Evolutionary conservation across 1,140 invertebrate genomes (phyloP).

Genomic region (Eumaeus atala): DNA sequence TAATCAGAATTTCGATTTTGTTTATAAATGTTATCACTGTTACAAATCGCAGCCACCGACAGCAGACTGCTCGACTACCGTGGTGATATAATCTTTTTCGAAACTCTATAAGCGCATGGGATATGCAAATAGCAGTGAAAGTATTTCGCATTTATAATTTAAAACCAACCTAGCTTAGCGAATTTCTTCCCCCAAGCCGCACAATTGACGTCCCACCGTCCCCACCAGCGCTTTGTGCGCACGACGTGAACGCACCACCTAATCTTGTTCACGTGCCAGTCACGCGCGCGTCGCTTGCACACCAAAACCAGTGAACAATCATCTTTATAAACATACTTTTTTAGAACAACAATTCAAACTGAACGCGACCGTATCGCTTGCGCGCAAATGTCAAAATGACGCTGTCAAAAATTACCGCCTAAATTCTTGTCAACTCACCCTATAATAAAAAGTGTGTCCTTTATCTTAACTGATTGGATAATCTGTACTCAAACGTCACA

Average conservation of each 20-base stretch:
- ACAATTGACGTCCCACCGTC: constrained; percentile 61
- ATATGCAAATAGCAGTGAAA: constrained; percentile 66
- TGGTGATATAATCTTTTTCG: constrained; percentile 24
- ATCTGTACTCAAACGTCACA: constrained; percentile 71
- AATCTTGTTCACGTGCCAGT: constrained; percentile 65
- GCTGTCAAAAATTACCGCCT: constrained; percentile 40
- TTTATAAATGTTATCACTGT: background rate
- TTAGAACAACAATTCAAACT: constrained; percentile 13
- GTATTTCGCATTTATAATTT: constrained; percentile 67
- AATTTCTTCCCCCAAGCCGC: constrained; percentile 59
- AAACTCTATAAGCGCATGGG: constrained; percentile 46
- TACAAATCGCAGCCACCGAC: constrained; percentile 7
- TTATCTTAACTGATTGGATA: constrained; percentile 74
- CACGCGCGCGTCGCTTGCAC: constrained; percentile 57
- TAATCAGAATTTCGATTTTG: background rate
- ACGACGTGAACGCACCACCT: constrained; percentile 63
- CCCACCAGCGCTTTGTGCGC: constrained; percentile 51
- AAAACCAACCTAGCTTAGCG: constrained; percentile 66
- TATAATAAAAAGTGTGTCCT: constrained; percentile 63
- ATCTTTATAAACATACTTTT: constrained; percentile 37
- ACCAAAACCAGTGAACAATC: constrained; percentile 46
- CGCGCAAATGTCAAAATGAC: constrained; percentile 32
- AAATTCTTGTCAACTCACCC: constrained; percentile 26
- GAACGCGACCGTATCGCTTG: constrained; percentile 28
- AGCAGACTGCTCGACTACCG: too few relatives aligned